phyloP scores from a whole-genome alignment of 2,113 vertebrate genomes.

The Rhinoptilus africanus region DNA sequence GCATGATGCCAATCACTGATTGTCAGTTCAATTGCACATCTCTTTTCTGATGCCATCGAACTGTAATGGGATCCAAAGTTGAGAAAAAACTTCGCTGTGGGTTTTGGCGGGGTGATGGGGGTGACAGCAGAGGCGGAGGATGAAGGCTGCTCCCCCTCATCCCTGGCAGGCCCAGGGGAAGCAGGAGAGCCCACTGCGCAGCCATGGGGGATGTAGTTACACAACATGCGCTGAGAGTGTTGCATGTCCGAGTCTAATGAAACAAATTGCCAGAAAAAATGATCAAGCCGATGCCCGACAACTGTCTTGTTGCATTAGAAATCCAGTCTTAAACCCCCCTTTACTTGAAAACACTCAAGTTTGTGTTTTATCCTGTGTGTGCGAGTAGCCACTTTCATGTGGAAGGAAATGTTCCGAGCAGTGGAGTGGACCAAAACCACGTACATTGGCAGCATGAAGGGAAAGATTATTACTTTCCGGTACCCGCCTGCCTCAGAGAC shows the following conservation, averaged over 20 bases:
- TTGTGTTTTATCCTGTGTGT: background rate
- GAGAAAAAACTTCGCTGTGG: background rate
- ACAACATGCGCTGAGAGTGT: background rate
- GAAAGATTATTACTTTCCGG: background rate
- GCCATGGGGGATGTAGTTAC: background rate
- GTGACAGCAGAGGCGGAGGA: background rate
- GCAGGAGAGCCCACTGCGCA: background rate
- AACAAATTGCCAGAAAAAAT: background rate
- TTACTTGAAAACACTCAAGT: accelerated
- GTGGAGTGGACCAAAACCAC: background rate
- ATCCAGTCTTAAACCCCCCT: background rate
- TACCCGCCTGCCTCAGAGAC: accelerated
- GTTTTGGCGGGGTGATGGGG: background rate
- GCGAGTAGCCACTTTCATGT: background rate
- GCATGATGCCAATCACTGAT: conserved; percentile 21
- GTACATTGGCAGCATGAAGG: background rate
- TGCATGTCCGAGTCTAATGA: background rate
- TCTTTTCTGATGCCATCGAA: conserved; percentile 24
- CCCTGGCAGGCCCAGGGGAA: background rate
- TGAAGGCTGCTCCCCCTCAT: background rate
- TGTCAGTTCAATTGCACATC: conserved; percentile 43
- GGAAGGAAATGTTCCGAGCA: background rate
- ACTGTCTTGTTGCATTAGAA: background rate
- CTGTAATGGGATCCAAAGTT: background rate
- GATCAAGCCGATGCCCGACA: background rate